Conservation (phyloP, 2,888 invertebrate species). For the Erebia aethiops region DNA sequence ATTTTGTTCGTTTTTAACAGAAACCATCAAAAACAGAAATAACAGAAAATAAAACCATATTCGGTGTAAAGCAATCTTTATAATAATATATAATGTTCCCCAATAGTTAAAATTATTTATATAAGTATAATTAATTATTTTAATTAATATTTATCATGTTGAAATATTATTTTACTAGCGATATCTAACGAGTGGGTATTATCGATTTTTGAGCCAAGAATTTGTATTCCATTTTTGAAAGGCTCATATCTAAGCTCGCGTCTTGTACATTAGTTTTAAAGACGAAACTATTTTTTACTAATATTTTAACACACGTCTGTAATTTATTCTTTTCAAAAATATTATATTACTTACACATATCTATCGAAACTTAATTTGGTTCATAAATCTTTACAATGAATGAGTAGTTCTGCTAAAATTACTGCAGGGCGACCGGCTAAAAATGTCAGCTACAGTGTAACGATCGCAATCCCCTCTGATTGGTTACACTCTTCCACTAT, state of each 20-base stretch:
- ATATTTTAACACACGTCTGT: not conserved
- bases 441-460: too few species aligned
- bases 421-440: too few species aligned
- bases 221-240: constrained; percentile 15
- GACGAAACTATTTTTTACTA: constrained; percentile 47
- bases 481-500: too few species aligned
- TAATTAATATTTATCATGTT: not conserved
- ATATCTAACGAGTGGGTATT: constrained; percentile 21
- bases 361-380: not conserved
- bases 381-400: constrained; percentile 11
- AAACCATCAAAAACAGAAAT: not conserved
- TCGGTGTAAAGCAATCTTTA: too few species aligned
- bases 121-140: constrained; percentile 6
- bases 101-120: not conserved
- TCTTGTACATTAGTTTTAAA: constrained; percentile 55
- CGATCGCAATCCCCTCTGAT: too few species aligned
- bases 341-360: constrained; percentile 14
- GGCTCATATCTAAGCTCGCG: constrained; percentile 58
- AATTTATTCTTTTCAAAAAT: constrained; percentile 10
- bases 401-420: not conserved
- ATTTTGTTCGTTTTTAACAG: not conserved
- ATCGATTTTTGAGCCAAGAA: constrained; percentile 10
- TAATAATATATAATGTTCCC: too few species aligned
- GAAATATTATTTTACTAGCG: constrained; percentile 26
- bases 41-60: too few species aligned